Evolutionary conservation across 1,140 invertebrate species (phyloP), one percentile per base, ranked within the genome.

Genomic region (Panagrolaimus sp.): DNA sequence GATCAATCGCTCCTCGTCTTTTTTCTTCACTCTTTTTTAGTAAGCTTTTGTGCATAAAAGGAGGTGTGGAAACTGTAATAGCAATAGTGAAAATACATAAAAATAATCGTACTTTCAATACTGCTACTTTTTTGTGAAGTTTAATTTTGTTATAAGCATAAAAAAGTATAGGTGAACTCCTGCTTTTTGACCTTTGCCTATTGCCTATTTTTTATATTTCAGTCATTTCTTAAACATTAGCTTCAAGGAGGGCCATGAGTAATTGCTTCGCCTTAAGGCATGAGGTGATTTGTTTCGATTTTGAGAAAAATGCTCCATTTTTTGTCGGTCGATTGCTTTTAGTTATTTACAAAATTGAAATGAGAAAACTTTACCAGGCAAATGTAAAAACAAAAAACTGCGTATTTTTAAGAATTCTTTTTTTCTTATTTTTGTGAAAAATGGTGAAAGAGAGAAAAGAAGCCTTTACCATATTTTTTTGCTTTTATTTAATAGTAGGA

Each of bases 241-340:
- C 51, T 20, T 38, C 7, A 38, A 4, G 7, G 31, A 38, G 31
- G 31, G 31, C 31, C 51, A 27, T 57, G 51, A 57, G 51, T 57
- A 57, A 57, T 57, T 57, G 51, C 51, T 27, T 57, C 20, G 51
- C 51, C 51, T 27, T 57, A 57, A 57, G 20, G 51, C 51, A 57
- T 25, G 51, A 57, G 51, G 51, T 57, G 51, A 57, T 57, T 57
- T 57, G 51, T 57, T 57, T 57, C 51, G 51, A 57, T 57, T 57
- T 38, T 57, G 27, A 20, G 51, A 20, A 20, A 27, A 25, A 25
- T 57, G 51, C 51, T 57, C 31, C 31, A 38, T 38, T 38, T 57
- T 27, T 57, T 27, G 51, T 57, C 51, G 27, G 51, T 27, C 51
- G 27, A 57, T 27, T 20, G 51, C 27, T 57, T 57, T 27, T 57